Evolutionary conservation across 2,797 vertebrate genomes (phyloP).

Genomic region (Artibeus jamaicensis): DNA sequence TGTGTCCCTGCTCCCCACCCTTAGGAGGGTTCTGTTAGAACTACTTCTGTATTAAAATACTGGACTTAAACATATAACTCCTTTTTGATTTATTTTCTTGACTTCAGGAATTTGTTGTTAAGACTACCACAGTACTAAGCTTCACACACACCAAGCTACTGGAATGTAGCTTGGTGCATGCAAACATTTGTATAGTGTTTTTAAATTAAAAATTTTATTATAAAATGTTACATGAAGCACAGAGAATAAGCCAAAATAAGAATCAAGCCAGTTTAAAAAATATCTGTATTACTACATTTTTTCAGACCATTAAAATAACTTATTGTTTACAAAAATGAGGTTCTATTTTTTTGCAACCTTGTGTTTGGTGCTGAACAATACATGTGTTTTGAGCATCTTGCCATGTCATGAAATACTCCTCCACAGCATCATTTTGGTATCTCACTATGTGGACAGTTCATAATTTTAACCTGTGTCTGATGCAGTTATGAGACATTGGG

Average conservation of each 20-base stretch:
- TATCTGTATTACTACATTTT: not conserved
- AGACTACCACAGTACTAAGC: not conserved
- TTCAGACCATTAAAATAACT: not conserved
- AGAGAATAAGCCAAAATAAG: constrained; percentile 29
- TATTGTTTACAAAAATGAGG: not conserved
- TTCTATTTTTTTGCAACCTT: not conserved
- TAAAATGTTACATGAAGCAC: not conserved
- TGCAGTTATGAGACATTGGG: not conserved
- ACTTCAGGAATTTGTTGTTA: not conserved
- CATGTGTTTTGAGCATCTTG: not conserved
- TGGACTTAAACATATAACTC: not conserved
- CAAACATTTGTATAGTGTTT: not conserved
- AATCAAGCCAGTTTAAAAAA: not conserved
- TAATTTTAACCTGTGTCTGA: not conserved
- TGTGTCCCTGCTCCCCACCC: not conserved
- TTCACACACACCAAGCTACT: not conserved
- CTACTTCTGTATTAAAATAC: not conserved
- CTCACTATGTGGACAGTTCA: not conserved
- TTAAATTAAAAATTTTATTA: not conserved
- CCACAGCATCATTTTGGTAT: not conserved
- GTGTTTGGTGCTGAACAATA: not conserved
- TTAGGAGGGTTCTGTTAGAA: not conserved
- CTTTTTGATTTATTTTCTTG: not conserved
- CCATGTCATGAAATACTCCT: not conserved
- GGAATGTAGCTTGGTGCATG: not conserved